These are phyloP conservation scores for Ctenoplectra terminalis DNA, from an alignment of 1,140 invertebrate genomes.

Conservation along the genomic window DNA sequence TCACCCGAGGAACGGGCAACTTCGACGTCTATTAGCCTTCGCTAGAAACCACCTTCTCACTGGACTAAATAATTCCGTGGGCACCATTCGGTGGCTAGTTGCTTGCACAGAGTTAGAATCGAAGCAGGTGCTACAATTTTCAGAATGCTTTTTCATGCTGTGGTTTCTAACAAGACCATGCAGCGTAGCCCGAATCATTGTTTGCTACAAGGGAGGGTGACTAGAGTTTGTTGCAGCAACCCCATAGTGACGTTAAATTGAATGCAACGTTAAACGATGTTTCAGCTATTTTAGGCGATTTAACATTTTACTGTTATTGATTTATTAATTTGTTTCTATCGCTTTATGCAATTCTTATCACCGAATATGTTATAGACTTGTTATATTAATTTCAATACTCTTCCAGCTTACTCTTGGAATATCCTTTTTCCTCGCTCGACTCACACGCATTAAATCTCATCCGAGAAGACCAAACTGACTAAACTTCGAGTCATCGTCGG, in stretches of 20 bases:
- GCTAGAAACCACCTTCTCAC: background rate
- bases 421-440: background rate
- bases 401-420: background rate
- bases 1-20: conserved; percentile 8
- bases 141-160: conserved; percentile 24
- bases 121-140: conserved; percentile 10
- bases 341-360: no score
- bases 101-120: background rate
- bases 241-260: background rate
- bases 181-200: background rate
- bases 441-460: conserved; percentile 1
- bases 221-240: background rate
- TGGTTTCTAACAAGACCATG: conserved; percentile 11
- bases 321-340: no score
- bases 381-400: no score
- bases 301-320: background rate
- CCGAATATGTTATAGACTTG: no score
- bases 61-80: conserved; percentile 33
- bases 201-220: background rate
- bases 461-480: background rate
- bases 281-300: background rate
- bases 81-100: conserved; percentile 6
- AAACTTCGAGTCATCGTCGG: conserved; percentile 1
- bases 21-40: conserved; percentile 15
- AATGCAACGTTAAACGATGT: background rate